Percentiles rank a stretch among this genome's conserved stretches.
Conservation (phyloP, 53 echinoderm and acorn worm species). For the Luidia sarsii region DNA sequence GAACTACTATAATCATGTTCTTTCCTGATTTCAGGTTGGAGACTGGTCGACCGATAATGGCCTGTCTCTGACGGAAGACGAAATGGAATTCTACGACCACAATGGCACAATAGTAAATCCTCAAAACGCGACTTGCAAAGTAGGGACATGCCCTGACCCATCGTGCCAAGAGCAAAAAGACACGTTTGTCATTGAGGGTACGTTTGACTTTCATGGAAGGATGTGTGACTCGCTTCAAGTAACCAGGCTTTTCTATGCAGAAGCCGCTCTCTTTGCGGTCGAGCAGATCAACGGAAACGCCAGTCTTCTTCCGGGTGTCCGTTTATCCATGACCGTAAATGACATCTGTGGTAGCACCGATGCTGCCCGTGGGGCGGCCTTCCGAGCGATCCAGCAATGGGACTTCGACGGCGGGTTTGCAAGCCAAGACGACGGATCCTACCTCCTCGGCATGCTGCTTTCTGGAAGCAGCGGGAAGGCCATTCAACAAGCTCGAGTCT, state of each 20-base stretch:
- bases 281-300: slow-evolving; percentile 60
- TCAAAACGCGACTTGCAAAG: neutral
- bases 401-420: slow-evolving; percentile 21
- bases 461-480: slow-evolving; percentile 36
- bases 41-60: slow-evolving; percentile 24
- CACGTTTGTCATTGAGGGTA: slow-evolving; percentile 23
- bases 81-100: slow-evolving; percentile 35
- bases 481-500: neutral
- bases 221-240: slow-evolving; percentile 17
- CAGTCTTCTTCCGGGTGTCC: slow-evolving; percentile 52
- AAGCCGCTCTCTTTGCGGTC: slow-evolving; percentile 75
- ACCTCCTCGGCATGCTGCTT: slow-evolving; percentile 24
- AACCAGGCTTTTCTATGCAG: slow-evolving; percentile 54
- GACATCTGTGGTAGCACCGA: slow-evolving; percentile 64
- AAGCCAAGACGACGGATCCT: neutral
- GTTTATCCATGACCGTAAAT: slow-evolving; percentile 64
- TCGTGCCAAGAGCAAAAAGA: neutral
- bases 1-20: neutral
- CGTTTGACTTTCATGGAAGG: slow-evolving; percentile 9
- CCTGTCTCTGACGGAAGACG: neutral
- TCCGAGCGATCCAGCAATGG: neutral
- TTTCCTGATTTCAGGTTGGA: slow-evolving; percentile 32
- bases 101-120: slow-evolving; percentile 15
- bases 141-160: neutral
- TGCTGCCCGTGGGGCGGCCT: slow-evolving; percentile 26